These are phyloP conservation scores for Polyommatus icarus DNA, from an alignment of 2,888 invertebrate species.

Conservation along the genomic window DNA sequence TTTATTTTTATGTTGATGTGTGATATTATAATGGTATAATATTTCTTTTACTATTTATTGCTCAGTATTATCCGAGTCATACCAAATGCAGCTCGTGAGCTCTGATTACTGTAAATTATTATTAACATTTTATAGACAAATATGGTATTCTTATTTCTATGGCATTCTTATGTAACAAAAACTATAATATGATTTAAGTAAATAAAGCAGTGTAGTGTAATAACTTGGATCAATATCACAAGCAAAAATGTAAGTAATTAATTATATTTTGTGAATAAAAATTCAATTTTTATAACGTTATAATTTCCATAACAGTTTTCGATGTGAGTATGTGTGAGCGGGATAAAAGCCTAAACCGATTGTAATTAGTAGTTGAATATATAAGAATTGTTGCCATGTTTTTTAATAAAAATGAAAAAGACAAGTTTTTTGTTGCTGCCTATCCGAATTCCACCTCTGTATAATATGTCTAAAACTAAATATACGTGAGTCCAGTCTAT, in stretches of 20 bases:
- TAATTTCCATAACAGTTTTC: not conserved
- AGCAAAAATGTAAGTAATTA: not conserved
- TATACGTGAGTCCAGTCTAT: no score
- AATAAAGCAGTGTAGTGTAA: not conserved
- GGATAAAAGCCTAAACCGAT: slow-evolving; percentile 40
- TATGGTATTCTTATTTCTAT: not conserved
- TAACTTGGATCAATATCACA: not conserved
- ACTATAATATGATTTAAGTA: not conserved
- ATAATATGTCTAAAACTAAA: no score
- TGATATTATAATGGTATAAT: not conserved
- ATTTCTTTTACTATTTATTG: not conserved
- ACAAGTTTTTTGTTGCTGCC: slow-evolving; percentile 33
- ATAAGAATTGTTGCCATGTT: slow-evolving; percentile 66
- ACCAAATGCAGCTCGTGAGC: not conserved
- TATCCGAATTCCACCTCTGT: not conserved
- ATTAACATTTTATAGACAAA: not conserved
- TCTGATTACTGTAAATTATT: not conserved
- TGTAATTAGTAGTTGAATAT: slow-evolving; percentile 43
- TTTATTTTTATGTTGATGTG: slow-evolving; percentile 26
- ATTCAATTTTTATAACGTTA: not conserved
- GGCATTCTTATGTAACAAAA: not conserved
- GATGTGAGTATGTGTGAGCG: slow-evolving; percentile 21
- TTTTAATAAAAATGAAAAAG: slow-evolving; percentile 57
- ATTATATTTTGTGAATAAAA: not conserved
- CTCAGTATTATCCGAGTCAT: not conserved